Percentiles rank a stretch among this genome's conserved stretches.
Conservation (phyloP, 1,140 invertebrate genomes). For the Drosophila obscura region DNA sequence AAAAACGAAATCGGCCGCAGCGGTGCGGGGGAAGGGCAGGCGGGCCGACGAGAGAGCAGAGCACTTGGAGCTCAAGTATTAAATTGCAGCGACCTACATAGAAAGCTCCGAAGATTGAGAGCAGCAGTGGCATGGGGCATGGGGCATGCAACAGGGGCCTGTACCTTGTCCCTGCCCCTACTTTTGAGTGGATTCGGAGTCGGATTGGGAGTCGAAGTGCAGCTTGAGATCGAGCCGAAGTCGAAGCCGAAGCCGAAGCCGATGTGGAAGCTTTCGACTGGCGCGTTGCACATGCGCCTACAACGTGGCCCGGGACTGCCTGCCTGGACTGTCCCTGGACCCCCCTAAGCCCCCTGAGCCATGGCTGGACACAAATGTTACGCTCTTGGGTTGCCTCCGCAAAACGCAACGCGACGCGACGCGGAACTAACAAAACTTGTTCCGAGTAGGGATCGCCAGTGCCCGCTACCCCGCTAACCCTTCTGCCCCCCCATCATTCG, state of each 20-base stretch:
- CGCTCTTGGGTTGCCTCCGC: slow-evolving; percentile 3
- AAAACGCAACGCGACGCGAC: slow-evolving; percentile 11
- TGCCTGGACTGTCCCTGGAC: too few species aligned
- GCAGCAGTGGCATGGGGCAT: too few species aligned
- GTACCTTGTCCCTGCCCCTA: too few species aligned
- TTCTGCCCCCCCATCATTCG: background rate
- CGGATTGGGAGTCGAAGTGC: slow-evolving; percentile 6
- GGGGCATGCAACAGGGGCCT: too few species aligned
- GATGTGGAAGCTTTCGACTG: slow-evolving; percentile 3
- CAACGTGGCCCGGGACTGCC: slow-evolving; percentile 41
- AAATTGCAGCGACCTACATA: slow-evolving; percentile 82
- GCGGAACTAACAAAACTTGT: slow-evolving; percentile 63
- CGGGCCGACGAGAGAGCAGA: slow-evolving; percentile 12
- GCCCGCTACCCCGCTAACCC: too few species aligned
- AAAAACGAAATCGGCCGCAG: slow-evolving; percentile 40
- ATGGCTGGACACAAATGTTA: slow-evolving; percentile 15
- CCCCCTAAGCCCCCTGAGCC: too few species aligned
- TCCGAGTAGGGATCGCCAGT: slow-evolving; percentile 6
- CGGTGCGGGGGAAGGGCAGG: background rate
- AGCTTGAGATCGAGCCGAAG: slow-evolving; percentile 25
- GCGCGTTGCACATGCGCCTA: slow-evolving; percentile 20
- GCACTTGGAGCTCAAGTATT: slow-evolving; percentile 62
- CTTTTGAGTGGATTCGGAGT: background rate
- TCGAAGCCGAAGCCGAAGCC: background rate
- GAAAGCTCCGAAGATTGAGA: slow-evolving; percentile 35